These are phyloP conservation scores for Uria lomvia DNA, from an alignment of 2,113 vertebrate genomes.

Conservation along the genomic window DNA sequence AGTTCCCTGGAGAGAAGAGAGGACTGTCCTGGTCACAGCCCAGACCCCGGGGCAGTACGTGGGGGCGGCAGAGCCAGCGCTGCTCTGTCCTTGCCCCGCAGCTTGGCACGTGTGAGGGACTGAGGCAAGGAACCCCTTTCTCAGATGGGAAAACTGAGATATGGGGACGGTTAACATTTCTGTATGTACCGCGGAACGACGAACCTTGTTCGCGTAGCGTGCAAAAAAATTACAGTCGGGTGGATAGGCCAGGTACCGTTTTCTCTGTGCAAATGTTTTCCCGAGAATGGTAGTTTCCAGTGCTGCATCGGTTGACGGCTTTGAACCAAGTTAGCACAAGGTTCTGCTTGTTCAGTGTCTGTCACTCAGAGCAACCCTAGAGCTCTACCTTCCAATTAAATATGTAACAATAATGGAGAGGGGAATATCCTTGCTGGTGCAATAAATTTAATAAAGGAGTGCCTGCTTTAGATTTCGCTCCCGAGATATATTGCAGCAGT, in stretches of 20 bases:
- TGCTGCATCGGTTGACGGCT: neutral
- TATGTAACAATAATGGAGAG: neutral
- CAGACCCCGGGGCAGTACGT: fast-evolving
- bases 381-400: neutral
- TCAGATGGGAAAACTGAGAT: neutral
- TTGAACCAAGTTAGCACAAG: neutral
- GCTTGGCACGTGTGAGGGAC: fast-evolving
- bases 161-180: neutral
- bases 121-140: neutral
- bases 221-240: neutral
- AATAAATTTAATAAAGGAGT: neutral
- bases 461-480: neutral
- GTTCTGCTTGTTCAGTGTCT: neutral
- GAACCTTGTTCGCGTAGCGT: neutral
- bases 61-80: neutral
- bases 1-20: neutral
- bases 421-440: neutral
- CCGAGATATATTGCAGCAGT: neutral
- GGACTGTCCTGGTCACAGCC: neutral
- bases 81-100: neutral
- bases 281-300: neutral
- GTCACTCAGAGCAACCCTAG: neutral
- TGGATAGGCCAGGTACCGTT: neutral
- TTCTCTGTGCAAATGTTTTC: neutral
- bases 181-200: neutral